Conservation (phyloP, 2,113 vertebrate species). For the Protobothrops flavoviridis region DNA sequence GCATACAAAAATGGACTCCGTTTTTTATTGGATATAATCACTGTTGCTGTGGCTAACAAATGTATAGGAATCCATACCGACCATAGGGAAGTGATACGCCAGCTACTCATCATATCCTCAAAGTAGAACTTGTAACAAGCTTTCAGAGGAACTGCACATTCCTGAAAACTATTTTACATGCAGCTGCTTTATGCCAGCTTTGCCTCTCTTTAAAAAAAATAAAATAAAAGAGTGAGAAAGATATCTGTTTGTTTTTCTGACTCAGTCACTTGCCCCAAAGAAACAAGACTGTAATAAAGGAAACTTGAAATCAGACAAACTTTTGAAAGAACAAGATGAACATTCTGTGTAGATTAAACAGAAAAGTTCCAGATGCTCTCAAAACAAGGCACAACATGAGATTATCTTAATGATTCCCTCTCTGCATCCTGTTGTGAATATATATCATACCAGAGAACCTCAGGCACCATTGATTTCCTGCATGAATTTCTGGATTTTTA, state of each 20-base stretch:
- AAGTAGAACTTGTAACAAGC: neutral
- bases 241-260: neutral
- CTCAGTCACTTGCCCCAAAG: neutral
- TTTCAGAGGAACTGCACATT: neutral
- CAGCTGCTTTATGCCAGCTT: neutral
- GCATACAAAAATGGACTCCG: neutral
- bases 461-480: neutral
- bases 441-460: slow-evolving; percentile 5
- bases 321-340: neutral
- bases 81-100: neutral
- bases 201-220: neutral
- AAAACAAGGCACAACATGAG: slow-evolving; percentile 14
- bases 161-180: neutral
- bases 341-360: neutral
- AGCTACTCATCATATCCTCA: neutral
- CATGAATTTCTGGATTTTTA: slow-evolving; percentile 5
- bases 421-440: slow-evolving; percentile 10
- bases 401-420: slow-evolving; percentile 16
- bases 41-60: neutral
- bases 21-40: neutral
- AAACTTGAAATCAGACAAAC: neutral
- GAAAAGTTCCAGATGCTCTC: slow-evolving; percentile 21
- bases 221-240: neutral
- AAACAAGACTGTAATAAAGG: neutral
- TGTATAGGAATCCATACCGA: neutral